A percentile compares a stretch with the other conserved stretches of the same genome.
Conservation (phyloP, 1,140 invertebrate genomes). For the Aporrectodea caliginosa region DNA sequence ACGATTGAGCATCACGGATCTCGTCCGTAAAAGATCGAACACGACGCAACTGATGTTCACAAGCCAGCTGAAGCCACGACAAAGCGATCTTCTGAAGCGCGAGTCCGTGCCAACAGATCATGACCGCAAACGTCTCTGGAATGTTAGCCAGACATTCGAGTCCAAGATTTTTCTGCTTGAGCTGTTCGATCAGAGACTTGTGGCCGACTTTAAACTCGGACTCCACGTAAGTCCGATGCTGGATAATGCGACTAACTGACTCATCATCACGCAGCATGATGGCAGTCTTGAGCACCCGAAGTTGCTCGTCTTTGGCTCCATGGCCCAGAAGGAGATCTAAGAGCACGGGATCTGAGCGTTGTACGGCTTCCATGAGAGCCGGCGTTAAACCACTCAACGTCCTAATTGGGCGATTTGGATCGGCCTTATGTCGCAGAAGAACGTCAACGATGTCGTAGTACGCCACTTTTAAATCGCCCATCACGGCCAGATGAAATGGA, state of each 20-base stretch:
- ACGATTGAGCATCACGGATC: neutral
- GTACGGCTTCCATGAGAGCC: neutral
- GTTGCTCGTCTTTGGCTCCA: neutral
- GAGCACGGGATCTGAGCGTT: neutral
- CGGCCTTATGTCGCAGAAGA: neutral
- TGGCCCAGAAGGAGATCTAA: neutral
- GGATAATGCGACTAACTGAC: neutral
- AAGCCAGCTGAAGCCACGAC: neutral
- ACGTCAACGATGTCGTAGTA: neutral
- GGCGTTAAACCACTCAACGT: neutral
- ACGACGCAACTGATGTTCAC: neutral
- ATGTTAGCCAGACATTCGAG: neutral
- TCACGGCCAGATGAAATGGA: neutral
- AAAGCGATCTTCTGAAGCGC: neutral
- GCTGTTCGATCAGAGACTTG: neutral
- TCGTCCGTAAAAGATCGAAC: neutral
- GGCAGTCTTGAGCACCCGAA: neutral
- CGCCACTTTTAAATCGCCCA: neutral
- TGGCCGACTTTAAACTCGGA: neutral
- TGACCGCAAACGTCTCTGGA: neutral
- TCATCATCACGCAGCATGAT: neutral
- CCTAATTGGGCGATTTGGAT: neutral
- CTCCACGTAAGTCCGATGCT: neutral
- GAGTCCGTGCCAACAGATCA: neutral
- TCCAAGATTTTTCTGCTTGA: neutral